A percentile compares a stretch with the other conserved stretches of the same genome.
phyloP scores from a whole-genome alignment of 2,797 vertebrate genomes.

The Acrocephalus scirpaceus region DNA sequence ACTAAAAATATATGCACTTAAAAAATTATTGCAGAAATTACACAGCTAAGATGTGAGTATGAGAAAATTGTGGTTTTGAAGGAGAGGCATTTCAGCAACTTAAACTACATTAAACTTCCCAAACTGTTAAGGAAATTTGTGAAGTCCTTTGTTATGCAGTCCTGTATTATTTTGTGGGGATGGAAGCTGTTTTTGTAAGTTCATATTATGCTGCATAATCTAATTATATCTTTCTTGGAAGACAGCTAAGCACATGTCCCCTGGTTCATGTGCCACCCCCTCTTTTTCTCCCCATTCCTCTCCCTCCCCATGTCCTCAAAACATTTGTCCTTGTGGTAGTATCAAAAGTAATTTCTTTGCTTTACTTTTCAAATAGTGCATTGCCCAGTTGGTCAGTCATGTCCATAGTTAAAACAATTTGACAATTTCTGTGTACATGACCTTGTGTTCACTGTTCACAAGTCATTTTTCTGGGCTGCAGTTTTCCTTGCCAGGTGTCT shows the following conservation, averaged over 20 bases:
- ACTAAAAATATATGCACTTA: not conserved
- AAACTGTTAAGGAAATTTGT: not conserved
- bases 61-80: not conserved
- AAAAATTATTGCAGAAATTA: not conserved
- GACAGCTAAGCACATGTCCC: not conserved
- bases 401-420: not conserved
- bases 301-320: not conserved
- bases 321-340: not conserved
- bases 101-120: not conserved
- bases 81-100: not conserved
- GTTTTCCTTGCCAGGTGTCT: not conserved
- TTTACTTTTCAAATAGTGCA: not conserved
- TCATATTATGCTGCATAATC: not conserved
- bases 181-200: not conserved
- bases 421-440: not conserved
- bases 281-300: not conserved
- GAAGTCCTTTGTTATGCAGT: not conserved
- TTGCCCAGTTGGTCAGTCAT: not conserved
- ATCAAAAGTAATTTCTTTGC: not conserved
- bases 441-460: not conserved
- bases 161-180: not conserved
- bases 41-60: not conserved
- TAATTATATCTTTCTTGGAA: constrained; percentile 63
- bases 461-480: not conserved
- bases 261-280: not conserved